Conservation (phyloP, 2,113 vertebrate species). For the Archocentrus centrarchus region DNA sequence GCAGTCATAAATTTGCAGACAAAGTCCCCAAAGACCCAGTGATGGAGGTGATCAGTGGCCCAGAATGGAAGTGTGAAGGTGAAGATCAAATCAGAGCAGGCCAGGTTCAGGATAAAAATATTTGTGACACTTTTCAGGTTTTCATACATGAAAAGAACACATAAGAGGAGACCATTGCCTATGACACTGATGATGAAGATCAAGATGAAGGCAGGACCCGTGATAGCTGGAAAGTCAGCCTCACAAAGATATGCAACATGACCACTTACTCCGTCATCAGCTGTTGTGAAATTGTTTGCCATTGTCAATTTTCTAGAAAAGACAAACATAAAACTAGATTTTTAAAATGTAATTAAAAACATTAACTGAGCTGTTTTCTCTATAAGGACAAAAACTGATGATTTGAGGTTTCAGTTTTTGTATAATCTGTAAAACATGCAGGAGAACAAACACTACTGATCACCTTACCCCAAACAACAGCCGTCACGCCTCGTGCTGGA, state of each 20-base stretch:
- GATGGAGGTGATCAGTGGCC: slow-evolving; percentile 50
- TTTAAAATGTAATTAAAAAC: neutral
- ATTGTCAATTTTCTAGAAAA: slow-evolving; percentile 31
- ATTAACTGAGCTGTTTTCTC: neutral
- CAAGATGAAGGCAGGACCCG: slow-evolving; percentile 24
- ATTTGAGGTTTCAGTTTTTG: neutral
- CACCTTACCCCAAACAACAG: slow-evolving; percentile 1
- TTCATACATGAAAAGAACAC: slow-evolving; percentile 48
- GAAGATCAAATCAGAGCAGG: slow-evolving; percentile 80
- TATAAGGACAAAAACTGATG: too few species aligned
- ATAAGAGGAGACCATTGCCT: slow-evolving; percentile 62
- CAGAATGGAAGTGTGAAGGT: slow-evolving; percentile 82
- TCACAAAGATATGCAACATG: neutral
- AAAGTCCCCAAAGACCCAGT: slow-evolving; percentile 78
- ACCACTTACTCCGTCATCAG: rapidly evolving
- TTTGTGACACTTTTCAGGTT: slow-evolving; percentile 78
- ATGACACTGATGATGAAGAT: slow-evolving; percentile 64
- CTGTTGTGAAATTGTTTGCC: neutral
- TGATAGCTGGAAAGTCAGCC: neutral
- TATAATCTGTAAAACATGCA: neutral
- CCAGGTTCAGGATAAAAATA: slow-evolving; percentile 82
- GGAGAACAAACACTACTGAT: neutral
- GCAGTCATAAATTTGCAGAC: slow-evolving; percentile 78
- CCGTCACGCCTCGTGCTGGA: rapidly evolving
- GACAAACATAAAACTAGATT: slow-evolving; percentile 1